phyloP scores from a whole-genome alignment of 2,888 invertebrate genomes.

The Drosophila crucigera region DNA sequence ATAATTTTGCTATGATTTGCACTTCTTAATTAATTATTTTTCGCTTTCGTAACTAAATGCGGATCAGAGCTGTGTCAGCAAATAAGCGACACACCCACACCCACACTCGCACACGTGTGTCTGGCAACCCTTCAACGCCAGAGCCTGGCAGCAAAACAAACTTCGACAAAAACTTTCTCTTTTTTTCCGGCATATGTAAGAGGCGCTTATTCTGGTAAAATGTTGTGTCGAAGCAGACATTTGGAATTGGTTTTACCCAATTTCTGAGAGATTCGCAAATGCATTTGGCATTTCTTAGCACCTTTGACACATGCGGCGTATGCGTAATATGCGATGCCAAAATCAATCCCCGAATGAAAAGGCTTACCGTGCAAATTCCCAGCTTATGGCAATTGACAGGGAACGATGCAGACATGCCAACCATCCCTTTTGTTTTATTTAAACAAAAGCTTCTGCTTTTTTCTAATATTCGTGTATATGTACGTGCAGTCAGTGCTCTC shows the following conservation, averaged over 20 bases:
- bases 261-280: constrained; percentile 28
- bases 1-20: constrained; percentile 79
- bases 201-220: constrained; percentile 3
- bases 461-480: constrained; percentile 4
- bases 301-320: constrained; percentile 51
- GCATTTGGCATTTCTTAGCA: constrained; percentile 46
- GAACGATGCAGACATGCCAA: constrained; percentile 57
- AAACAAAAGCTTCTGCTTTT: constrained; percentile 42
- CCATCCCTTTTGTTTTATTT: constrained; percentile 60
- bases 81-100: constrained; percentile 30
- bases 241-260: constrained; percentile 18
- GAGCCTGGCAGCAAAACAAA: constrained; percentile 40
- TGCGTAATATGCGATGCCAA: constrained; percentile 54
- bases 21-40: constrained; percentile 80
- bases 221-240: constrained; percentile 5
- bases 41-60: constrained; percentile 60
- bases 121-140: constrained; percentile 38
- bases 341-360: constrained; percentile 65
- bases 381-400: constrained; percentile 71
- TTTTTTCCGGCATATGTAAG: constrained; percentile 7
- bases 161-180: constrained; percentile 48
- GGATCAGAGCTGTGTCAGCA: constrained; percentile 71
- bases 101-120: background rate
- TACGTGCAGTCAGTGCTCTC: constrained; percentile 1
- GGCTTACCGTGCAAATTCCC: constrained; percentile 70